Evolutionary conservation across 2,113 vertebrate species (phyloP).

Genomic region (Rana temporaria): DNA sequence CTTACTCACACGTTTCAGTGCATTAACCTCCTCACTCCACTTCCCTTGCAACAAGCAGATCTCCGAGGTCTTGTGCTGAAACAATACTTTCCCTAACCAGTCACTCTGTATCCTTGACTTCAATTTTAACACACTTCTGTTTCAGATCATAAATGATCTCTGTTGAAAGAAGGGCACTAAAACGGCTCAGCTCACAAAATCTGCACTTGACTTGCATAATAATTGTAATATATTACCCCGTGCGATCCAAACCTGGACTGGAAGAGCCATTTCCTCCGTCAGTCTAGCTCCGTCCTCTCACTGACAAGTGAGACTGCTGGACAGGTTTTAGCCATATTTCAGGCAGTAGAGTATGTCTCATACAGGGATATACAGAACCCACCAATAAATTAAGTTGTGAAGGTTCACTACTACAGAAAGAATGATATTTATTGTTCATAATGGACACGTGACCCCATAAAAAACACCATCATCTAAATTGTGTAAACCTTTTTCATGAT

Average conservation of each 20-base stretch:
- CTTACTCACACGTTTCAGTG: slow-evolving; percentile 32
- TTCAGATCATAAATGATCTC: slow-evolving; percentile 10
- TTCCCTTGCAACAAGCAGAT: not conserved
- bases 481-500: too few relatives aligned
- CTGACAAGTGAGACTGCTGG: too few relatives aligned
- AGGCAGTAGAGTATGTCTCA: too few relatives aligned
- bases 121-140: slow-evolving; percentile 4
- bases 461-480: too few relatives aligned
- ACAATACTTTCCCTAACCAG: not conserved
- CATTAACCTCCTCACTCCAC: slow-evolving; percentile 23
- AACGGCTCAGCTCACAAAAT: slow-evolving; percentile 1
- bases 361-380: too few relatives aligned
- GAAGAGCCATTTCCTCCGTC: not conserved
- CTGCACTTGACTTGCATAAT: not conserved
- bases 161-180: not conserved
- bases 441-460: too few relatives aligned
- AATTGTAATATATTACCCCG: slow-evolving; percentile 1
- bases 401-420: too few relatives aligned
- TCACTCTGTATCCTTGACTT: not conserved
- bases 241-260: not conserved
- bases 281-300: too few relatives aligned
- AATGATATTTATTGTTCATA: too few relatives aligned
- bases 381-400: too few relatives aligned
- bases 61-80: not conserved
- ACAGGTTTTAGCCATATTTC: too few relatives aligned